Evolutionary conservation across 2,797 vertebrate species (phyloP).

Genomic region (Parotocinclus haroldoi): DNA sequence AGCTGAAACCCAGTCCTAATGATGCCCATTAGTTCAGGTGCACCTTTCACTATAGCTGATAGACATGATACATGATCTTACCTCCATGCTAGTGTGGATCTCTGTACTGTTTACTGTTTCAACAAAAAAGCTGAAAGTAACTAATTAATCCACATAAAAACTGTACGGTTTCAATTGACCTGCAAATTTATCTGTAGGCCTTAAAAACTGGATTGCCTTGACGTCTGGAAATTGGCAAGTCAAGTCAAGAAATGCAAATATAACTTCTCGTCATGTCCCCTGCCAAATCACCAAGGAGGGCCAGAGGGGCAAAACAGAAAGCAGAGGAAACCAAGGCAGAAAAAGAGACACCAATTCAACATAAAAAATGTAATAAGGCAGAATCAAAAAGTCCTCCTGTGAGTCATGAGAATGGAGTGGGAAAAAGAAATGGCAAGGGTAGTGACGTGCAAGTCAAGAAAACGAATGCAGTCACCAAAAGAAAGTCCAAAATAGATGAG

Average conservation of each 20-base stretch:
- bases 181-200: constrained; percentile 35
- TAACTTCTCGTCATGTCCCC: constrained; percentile 54
- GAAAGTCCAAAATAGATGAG: constrained; percentile 39
- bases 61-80: constrained; percentile 39
- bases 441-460: constrained; percentile 32
- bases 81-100: background rate
- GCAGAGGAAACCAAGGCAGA: constrained; percentile 39
- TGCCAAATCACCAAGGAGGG: constrained; percentile 51
- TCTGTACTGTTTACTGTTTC: constrained; percentile 15
- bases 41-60: constrained; percentile 51
- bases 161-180: background rate
- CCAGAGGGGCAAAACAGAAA: constrained; percentile 46
- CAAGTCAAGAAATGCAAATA: no score
- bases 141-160: background rate
- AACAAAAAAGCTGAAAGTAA: background rate
- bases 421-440: constrained; percentile 28
- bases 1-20: constrained; percentile 54
- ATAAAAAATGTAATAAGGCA: constrained; percentile 42
- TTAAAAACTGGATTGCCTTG: constrained; percentile 36
- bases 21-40: constrained; percentile 46
- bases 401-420: constrained; percentile 31
- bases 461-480: constrained; percentile 27
- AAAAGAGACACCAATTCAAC: constrained; percentile 38
- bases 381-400: constrained; percentile 33
- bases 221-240: constrained; percentile 22